phyloP scores from a whole-genome alignment of 2,888 invertebrate species.

The Leptogaster cylindrica region DNA sequence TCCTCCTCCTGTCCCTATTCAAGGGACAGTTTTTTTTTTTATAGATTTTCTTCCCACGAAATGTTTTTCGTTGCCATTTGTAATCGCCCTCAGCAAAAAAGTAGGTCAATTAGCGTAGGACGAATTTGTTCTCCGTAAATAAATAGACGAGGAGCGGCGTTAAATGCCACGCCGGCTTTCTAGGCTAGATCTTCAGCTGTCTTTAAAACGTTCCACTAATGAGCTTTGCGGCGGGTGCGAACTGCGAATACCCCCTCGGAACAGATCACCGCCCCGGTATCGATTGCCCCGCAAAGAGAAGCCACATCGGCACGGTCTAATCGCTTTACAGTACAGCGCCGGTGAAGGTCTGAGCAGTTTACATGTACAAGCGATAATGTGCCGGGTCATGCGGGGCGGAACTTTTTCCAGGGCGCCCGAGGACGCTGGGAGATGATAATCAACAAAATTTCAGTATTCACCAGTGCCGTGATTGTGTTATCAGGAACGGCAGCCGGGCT shows the following conservation, averaged over 20 bases:
- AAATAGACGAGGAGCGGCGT: too few relatives aligned
- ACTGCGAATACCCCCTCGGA: conserved; percentile 1
- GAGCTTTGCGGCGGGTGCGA: too few relatives aligned
- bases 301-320: conserved; percentile 14
- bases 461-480: conserved; percentile 27
- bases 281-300: conserved; percentile 15
- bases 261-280: conserved; percentile 1
- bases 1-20: too few relatives aligned
- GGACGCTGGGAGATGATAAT: conserved; percentile 25
- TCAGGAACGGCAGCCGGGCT: conserved; percentile 16
- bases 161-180: too few relatives aligned
- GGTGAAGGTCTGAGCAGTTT: too few relatives aligned
- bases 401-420: neutral
- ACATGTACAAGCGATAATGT: too few relatives aligned
- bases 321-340: conserved; percentile 2
- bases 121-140: conserved; percentile 28
- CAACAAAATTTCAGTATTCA: conserved; percentile 23
- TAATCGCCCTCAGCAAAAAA: conserved; percentile 22
- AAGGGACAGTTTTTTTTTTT: too few relatives aligned
- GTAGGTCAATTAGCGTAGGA: conserved; percentile 32
- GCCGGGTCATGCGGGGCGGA: neutral
- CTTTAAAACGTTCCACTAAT: conserved; percentile 2
- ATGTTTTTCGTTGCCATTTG: too few relatives aligned
- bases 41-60: too few relatives aligned
- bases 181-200: neutral